Conservation (phyloP, 2,113 vertebrate species). For the Cervus canadensis region DNA sequence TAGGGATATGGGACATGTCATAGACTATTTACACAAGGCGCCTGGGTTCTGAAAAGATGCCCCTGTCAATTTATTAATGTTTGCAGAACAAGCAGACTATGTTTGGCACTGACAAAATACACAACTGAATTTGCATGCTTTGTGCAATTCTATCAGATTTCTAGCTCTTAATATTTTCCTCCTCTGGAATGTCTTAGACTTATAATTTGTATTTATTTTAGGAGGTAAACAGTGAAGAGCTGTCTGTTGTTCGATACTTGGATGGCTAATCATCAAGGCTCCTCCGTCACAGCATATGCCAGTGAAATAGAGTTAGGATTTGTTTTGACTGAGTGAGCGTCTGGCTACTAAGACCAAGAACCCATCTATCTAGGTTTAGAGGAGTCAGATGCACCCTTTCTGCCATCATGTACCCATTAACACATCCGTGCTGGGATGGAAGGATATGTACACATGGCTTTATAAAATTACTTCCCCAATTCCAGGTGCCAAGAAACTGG, state of each 20-base stretch:
- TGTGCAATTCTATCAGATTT: neutral
- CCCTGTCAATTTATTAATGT: neutral
- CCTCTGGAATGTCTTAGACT: neutral
- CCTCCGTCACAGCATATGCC: accelerated
- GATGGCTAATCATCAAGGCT: neutral
- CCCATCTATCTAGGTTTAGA: neutral
- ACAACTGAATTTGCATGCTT: neutral
- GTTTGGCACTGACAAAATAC: neutral
- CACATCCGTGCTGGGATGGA: accelerated
- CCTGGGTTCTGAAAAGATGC: neutral
- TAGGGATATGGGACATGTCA: accelerated
- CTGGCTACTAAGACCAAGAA: neutral
- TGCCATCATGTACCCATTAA: neutral
- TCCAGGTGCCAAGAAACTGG: neutral
- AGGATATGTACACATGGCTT: neutral
- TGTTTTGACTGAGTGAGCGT: neutral
- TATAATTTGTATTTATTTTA: neutral
- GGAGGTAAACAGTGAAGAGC: neutral
- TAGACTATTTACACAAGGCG: neutral
- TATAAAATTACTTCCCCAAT: neutral
- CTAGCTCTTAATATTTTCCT: neutral
- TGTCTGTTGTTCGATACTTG: neutral
- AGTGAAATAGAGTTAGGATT: neutral
- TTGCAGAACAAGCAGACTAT: neutral
- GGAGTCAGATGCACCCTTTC: neutral